phyloP scores from a whole-genome alignment of 1,140 invertebrate genomes.

The Lordiphosa stackelbergi region DNA sequence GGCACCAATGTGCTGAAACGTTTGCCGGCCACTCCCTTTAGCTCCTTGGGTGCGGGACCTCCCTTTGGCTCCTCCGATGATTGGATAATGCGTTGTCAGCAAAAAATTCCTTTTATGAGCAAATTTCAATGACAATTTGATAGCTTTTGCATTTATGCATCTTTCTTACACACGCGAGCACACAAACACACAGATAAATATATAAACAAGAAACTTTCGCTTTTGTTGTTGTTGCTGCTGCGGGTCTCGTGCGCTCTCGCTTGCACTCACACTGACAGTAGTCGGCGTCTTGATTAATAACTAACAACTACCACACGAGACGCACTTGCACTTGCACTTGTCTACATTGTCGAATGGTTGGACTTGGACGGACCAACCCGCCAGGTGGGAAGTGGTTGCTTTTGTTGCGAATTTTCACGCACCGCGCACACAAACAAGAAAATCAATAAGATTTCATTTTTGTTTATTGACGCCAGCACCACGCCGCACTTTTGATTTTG shows the following conservation, averaged over 20 bases:
- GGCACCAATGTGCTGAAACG: not conserved
- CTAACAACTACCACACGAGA: conserved; percentile 27
- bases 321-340: conserved; percentile 27
- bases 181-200: conserved; percentile 6
- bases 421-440: conserved; percentile 41
- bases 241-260: conserved; percentile 14
- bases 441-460: conserved; percentile 56
- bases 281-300: conserved; percentile 38
- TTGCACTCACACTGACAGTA: conserved; percentile 5
- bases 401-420: conserved; percentile 27
- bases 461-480: not conserved
- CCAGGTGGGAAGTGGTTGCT: conserved; percentile 43
- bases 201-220: conserved; percentile 46
- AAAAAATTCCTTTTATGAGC: conserved; percentile 9
- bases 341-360: conserved; percentile 41
- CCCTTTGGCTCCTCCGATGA: conserved; percentile 2
- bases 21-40: conserved; percentile 34
- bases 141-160: conserved; percentile 46
- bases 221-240: conserved; percentile 51
- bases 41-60: conserved; percentile 1
- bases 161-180: conserved; percentile 29
- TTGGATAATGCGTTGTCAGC: not conserved
- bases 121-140: conserved; percentile 37
- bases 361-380: conserved; percentile 11
- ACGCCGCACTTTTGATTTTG: not conserved